Conservation (phyloP, 2,797 vertebrate species). For the Caiman crocodilus region DNA sequence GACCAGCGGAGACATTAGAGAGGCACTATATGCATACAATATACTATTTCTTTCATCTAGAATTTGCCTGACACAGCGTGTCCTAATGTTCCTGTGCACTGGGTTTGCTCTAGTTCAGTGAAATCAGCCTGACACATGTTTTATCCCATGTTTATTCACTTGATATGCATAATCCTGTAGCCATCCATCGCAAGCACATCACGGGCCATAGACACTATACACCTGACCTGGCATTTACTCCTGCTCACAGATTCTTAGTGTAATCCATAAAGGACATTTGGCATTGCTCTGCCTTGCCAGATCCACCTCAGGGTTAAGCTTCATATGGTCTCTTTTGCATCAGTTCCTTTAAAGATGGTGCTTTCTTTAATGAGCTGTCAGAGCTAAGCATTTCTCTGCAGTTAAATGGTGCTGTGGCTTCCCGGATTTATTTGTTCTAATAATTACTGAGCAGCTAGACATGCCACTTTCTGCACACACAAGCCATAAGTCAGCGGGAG, state of each 20-base stretch:
- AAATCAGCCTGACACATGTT: not conserved
- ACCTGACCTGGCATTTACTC: constrained; percentile 69
- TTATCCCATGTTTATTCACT: not conserved
- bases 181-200: constrained; percentile 34
- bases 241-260: constrained; percentile 22
- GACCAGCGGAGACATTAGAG: not conserved
- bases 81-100: not conserved
- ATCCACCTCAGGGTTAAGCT: constrained; percentile 73
- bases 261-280: constrained; percentile 73
- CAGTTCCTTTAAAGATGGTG: constrained; percentile 65
- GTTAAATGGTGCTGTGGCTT: not conserved
- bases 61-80: not conserved
- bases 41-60: not conserved
- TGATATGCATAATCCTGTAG: not conserved
- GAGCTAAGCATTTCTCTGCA: constrained; percentile 57
- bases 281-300: constrained; percentile 70
- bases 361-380: constrained; percentile 63
- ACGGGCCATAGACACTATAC: constrained; percentile 39
- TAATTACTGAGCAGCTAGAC: not conserved
- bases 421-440: constrained; percentile 28
- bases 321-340: constrained; percentile 70
- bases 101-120: not conserved
- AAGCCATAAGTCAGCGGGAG: not conserved
- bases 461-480: constrained; percentile 13
- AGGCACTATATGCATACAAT: not conserved